Percentiles rank a stretch among this genome's conserved stretches.
phyloP scores from a whole-genome alignment of 2,113 vertebrate genomes.

The Labeo catla region DNA sequence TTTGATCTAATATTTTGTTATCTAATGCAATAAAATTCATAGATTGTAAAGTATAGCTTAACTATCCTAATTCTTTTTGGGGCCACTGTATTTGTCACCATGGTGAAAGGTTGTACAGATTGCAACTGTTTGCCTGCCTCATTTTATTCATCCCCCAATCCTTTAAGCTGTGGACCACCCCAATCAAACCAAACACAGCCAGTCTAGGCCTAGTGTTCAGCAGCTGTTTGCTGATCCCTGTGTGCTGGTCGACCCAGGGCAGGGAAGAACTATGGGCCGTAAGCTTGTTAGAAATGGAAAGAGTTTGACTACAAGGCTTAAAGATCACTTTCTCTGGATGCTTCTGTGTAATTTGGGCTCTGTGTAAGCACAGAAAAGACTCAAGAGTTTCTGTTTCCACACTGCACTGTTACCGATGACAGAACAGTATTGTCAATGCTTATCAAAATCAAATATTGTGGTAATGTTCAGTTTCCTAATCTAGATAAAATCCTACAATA shows the following conservation, averaged over 20 bases:
- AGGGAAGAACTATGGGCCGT: slow-evolving; percentile 51
- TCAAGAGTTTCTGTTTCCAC: background rate
- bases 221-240: slow-evolving; percentile 37
- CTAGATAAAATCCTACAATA: background rate
- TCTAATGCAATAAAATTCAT: background rate
- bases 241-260: slow-evolving; percentile 53
- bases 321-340: slow-evolving; percentile 28
- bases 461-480: background rate
- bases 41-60: background rate
- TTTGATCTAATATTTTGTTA: background rate
- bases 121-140: slow-evolving; percentile 50
- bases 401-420: slow-evolving; percentile 1
- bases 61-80: background rate
- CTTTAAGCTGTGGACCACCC: slow-evolving; percentile 60
- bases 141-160: slow-evolving; percentile 51
- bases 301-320: slow-evolving; percentile 55
- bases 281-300: slow-evolving; percentile 54
- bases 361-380: slow-evolving; percentile 32
- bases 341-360: slow-evolving; percentile 37
- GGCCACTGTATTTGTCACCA: slow-evolving; percentile 39
- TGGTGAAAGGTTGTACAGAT: slow-evolving; percentile 40
- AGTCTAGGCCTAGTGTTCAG: slow-evolving; percentile 22
- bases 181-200: slow-evolving; percentile 43
- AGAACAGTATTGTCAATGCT: background rate
- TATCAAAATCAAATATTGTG: background rate